Evolutionary conservation across 2,888 invertebrate genomes (phyloP).

Genomic region (Cremastinae sp.): DNA sequence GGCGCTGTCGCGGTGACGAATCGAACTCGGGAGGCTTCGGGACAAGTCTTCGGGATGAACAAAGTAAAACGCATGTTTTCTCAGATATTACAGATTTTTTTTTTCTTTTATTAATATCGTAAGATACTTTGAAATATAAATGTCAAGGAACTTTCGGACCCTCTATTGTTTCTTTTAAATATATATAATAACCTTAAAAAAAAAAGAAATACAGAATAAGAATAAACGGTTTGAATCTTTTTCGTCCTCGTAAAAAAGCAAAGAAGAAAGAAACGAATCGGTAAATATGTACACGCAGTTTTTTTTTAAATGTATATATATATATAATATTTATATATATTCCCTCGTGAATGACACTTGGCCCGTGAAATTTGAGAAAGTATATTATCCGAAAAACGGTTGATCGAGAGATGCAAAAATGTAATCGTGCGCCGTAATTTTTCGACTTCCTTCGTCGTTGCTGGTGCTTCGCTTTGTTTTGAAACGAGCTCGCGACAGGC

Average conservation of each 20-base stretch:
- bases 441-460: not conserved
- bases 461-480: slow-evolving; percentile 6
- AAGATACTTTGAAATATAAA: slow-evolving; percentile 77
- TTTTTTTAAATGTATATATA: slow-evolving; percentile 6
- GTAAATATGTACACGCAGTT: slow-evolving; percentile 5
- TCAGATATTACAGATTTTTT: slow-evolving; percentile 74
- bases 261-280: too few species aligned
- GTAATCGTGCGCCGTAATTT: too few species aligned
- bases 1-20: not conserved
- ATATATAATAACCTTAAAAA: slow-evolving; percentile 66
- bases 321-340: slow-evolving; percentile 12
- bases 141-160: slow-evolving; percentile 77
- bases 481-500: slow-evolving; percentile 6
- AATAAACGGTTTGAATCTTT: slow-evolving; percentile 26
- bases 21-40: too few species aligned
- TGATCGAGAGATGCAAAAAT: slow-evolving; percentile 3
- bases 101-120: slow-evolving; percentile 77
- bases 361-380: not conserved
- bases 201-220: slow-evolving; percentile 63
- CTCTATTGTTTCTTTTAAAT: slow-evolving; percentile 63
- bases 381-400: slow-evolving; percentile 1
- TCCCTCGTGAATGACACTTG: slow-evolving; percentile 1
- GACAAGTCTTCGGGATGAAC: too few species aligned
- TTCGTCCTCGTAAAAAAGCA: slow-evolving; percentile 20
- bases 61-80: slow-evolving; percentile 33